Evolutionary conservation across 2,888 invertebrate genomes (phyloP), one percentile per base, ranked within the genome.

Genomic region (Plagiodera versicolora): DNA sequence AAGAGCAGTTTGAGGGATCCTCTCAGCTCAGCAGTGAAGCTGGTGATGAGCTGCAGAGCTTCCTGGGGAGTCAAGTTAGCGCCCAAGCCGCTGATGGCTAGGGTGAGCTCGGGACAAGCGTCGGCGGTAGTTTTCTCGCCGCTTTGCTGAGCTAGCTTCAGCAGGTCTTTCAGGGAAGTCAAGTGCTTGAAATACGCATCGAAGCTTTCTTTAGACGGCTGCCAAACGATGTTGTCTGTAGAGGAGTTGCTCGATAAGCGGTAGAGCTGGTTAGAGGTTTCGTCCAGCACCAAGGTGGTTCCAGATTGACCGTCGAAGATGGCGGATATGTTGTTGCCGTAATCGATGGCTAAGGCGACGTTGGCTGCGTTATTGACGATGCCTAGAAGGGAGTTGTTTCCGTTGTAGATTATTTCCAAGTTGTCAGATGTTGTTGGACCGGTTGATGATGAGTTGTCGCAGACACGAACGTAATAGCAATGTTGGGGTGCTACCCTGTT

Each of bases 281-380:
- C 3, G 32, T 45, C 30, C 1, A 56, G 10, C 4, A 55, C 44
- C 8, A 17, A 44, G 4, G 48, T 47, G 6, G 18, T 32, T 51
- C 61, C 62, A 3, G 57, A 10, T 51, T 55, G 18, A 2, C 61
- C 63, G 44, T 61, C 58, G 5, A 61, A 20, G 0, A 63, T 9
- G 5, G 30, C 47, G 9, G 53, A 14, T 45, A 54, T 17, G 9
- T 48, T 28, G 1, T 8, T 0, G 5, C 24, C 14, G 44, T 56
- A 62, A 30, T 62, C 60, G 0, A 62, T 0, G 1, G 62, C 32
- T 10, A 62, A 4, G 24, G 58, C 61, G 6, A 45, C 24, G 4
- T 58, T 53, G 10, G 46, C 14, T 8, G 55, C 10, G 54, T 32
- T 35, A 35, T 47, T 62, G 11, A 56, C 8, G 1, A 64, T 18